phyloP scores from a whole-genome alignment of 2,888 invertebrate species.

The Erebia aethiops region DNA sequence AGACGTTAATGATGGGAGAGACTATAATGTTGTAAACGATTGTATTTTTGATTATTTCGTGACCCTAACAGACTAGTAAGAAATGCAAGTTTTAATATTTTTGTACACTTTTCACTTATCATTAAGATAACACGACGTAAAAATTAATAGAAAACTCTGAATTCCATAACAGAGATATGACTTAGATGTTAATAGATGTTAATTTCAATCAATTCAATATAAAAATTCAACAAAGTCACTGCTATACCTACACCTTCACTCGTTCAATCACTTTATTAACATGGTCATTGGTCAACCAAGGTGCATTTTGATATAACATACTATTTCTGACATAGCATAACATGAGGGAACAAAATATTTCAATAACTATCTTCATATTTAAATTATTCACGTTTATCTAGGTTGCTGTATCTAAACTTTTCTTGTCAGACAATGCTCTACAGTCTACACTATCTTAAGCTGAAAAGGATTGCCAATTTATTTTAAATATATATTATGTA shows the following conservation, averaged over 20 bases:
- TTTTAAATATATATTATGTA: slow-evolving; percentile 2
- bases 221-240: slow-evolving; percentile 37
- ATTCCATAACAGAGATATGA: slow-evolving; percentile 75
- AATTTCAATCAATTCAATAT: slow-evolving; percentile 23
- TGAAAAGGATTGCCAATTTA: slow-evolving; percentile 1
- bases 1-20: slow-evolving; percentile 43
- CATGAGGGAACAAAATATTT: slow-evolving; percentile 1
- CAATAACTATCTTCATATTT: slow-evolving; percentile 1
- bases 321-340: slow-evolving; percentile 10
- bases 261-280: slow-evolving; percentile 9
- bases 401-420: neutral
- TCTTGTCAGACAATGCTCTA: slow-evolving; percentile 13
- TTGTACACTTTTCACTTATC: slow-evolving; percentile 79
- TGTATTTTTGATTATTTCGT: slow-evolving; percentile 60
- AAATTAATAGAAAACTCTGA: slow-evolving; percentile 68
- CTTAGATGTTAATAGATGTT: slow-evolving; percentile 70
- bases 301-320: neutral
- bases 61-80: slow-evolving; percentile 80
- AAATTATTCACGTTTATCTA: neutral
- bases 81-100: slow-evolving; percentile 77
- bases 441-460: neutral
- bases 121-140: slow-evolving; percentile 80
- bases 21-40: slow-evolving; percentile 48
- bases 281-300: neutral
- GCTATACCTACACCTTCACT: slow-evolving; percentile 28